Base-by-base conservation (phyloP, 2,797 vertebrate genomes). In the Brachyalestes nurse region DNA sequence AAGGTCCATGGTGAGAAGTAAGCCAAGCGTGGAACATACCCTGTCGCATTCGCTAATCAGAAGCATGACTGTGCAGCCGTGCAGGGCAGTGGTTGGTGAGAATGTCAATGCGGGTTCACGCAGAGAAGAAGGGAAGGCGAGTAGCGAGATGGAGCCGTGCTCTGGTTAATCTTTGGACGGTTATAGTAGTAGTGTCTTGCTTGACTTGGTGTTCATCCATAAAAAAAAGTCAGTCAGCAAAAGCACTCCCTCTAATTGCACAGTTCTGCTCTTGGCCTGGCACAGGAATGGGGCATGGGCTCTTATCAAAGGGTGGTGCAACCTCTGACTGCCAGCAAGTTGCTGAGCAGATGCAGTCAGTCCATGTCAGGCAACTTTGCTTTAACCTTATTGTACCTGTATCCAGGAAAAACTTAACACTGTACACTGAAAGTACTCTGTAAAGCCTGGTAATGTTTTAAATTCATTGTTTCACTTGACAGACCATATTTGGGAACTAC, bases 171-270 rank as follows among this genome's bases (percentile, higher is more conserved):
- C 86, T 72, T 67, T 61, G 78, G 79, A 53, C 21, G 9, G 79
- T 72, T 81, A 77, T 77, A 78, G 80, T 69, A 75, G 77, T 84
- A 82, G 82, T 86, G 86, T 70, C 75, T 76, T 73, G 83, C 81
- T 86, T 49, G 65, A 82, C 79, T 73, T 71, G 23, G 28, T 85
- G 85, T 83, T 85, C 62, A 57, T 55, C 69, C 64, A 75, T 75
- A 19, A 77, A 70, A 76, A 80, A 85, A 85, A 89, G 87, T 91
- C 88, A 77, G 85, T 90, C 83, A 81, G 80, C 61, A 80, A 78
- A 86, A 88, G 83, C 83, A 66, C 78, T 88, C 82, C 57, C 79
- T 85, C 81, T 78, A 88, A 89, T 89, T 84, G 87, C 88, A 89
- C 53, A 75, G 78, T 78, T 51, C 69, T 69, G 42, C 75, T 74